Conservation (phyloP, 2,888 invertebrate genomes). For the Smittia sp. region DNA sequence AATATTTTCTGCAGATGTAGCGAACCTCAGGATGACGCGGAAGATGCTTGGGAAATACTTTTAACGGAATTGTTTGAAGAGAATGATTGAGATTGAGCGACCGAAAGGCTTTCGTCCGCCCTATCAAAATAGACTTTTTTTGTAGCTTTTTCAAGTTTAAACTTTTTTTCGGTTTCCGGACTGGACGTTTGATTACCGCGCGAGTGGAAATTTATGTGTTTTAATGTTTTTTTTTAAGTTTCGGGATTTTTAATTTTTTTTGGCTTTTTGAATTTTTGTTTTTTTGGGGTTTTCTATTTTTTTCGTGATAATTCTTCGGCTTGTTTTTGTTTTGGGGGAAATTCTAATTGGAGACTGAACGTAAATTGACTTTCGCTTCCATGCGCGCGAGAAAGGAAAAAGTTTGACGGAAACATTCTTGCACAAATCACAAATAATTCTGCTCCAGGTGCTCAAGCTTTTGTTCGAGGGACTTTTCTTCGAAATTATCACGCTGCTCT, state of each 20-base stretch:
- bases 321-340: background rate
- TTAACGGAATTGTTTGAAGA: background rate
- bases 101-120: background rate
- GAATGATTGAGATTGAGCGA: background rate
- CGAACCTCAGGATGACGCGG: background rate
- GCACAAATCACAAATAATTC: background rate
- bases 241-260: slow-evolving; percentile 6
- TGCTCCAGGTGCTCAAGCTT: background rate
- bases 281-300: background rate
- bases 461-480: background rate
- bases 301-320: background rate
- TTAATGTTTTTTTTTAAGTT: background rate
- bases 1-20: too few species aligned
- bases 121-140: slow-evolving; percentile 11
- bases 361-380: background rate
- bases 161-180: slow-evolving; percentile 1
- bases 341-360: background rate
- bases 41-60: background rate
- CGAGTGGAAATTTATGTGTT: background rate
- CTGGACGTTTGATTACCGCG: background rate
- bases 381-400: background rate
- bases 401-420: background rate
- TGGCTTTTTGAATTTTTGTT: slow-evolving; percentile 7
- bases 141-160: background rate
- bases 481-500: background rate